Base-by-base conservation (phyloP, 2,888 invertebrate species). In the Sarcophaga subvicina region DNA sequence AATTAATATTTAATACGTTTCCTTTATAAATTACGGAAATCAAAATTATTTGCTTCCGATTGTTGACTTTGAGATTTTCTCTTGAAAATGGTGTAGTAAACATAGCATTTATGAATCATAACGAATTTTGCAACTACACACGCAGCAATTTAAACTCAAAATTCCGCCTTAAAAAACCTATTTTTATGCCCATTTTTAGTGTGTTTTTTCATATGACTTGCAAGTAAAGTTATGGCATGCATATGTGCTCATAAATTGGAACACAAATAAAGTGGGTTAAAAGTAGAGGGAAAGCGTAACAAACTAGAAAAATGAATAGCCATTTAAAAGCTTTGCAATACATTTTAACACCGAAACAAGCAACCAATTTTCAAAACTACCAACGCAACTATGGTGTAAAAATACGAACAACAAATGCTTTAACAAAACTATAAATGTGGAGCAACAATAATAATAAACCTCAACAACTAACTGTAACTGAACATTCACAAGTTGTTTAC, bases 291-390 rank as follows among this genome's bases (percentile, higher is more conserved):
- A 54, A 54, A 54, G 17, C 12, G 17, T 14, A 54, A 14, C 17
- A 14, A 54, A 12, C 12, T 54, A 47, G 22, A 60, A 20, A 59
- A 71, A 62, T 59, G 54, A 71, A 64, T 71, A 45, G 59, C 5
- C 17, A 25, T 80, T 49, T 49, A 63, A 54, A 79, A 27, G 8
- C n/a, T 5, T 27, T 62, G 27, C 11, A 45, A 17, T 66, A 66
- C 45, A 66, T 25, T 14, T 25, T n/a, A 71, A 63, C 37, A 72
- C 22, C 37, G 3, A 64, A 72, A 14, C 25, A 64, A 27, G 49
- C 63, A 71, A 8, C 25, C 20, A 54, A 54, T 63, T 25, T 11
- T 22, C n/a, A 80, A n/a, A 60, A 60, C n/a, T 47, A 59, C 3
- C n/a, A 60, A n/a, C 45, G 54, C 54, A 54, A 17, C 54, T 2